phyloP scores from a whole-genome alignment of 2,113 vertebrate genomes.

The Jacana jacana region DNA sequence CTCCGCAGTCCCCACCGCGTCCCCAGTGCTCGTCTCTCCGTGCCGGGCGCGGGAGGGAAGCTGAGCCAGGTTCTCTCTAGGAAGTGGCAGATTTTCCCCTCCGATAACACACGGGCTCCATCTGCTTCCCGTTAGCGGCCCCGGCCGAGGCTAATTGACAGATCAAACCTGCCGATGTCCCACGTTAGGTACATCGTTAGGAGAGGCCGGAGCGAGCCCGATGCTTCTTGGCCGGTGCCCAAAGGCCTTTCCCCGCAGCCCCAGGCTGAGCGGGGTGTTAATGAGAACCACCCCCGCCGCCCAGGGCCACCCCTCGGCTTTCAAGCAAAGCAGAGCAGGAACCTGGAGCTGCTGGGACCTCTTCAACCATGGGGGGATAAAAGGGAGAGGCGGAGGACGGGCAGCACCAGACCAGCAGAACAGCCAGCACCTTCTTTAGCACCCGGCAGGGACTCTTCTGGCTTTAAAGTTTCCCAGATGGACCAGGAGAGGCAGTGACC shows the following conservation, averaged over 20 bases:
- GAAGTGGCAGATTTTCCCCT: neutral
- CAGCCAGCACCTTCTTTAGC: neutral
- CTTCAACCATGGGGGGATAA: accelerated
- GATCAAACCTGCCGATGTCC: constrained; percentile 51
- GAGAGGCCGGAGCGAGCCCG: neutral
- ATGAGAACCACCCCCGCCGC: constrained; percentile 7
- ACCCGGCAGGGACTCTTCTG: neutral
- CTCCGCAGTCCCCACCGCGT: accelerated
- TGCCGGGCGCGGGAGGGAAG: neutral
- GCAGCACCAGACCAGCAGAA: neutral
- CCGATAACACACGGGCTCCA: neutral
- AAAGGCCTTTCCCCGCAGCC: neutral
- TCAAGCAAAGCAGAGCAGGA: neutral
- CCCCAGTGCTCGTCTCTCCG: too few relatives aligned
- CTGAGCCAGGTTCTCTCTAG: neutral
- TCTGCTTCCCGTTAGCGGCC: constrained; percentile 69
- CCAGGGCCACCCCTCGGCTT: neutral
- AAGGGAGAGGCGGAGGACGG: neutral
- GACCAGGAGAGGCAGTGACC: accelerated
- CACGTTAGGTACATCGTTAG: constrained; percentile 19
- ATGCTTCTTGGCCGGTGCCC: constrained; percentile 51
- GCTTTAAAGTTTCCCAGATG: too few relatives aligned
- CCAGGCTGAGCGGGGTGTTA: neutral
- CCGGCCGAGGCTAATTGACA: constrained; percentile 42
- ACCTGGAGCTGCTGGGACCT: accelerated